These are phyloP conservation scores for Parauchenoglanis punctatus DNA, from an alignment of 2,797 vertebrate genomes.

Conservation along the genomic window DNA sequence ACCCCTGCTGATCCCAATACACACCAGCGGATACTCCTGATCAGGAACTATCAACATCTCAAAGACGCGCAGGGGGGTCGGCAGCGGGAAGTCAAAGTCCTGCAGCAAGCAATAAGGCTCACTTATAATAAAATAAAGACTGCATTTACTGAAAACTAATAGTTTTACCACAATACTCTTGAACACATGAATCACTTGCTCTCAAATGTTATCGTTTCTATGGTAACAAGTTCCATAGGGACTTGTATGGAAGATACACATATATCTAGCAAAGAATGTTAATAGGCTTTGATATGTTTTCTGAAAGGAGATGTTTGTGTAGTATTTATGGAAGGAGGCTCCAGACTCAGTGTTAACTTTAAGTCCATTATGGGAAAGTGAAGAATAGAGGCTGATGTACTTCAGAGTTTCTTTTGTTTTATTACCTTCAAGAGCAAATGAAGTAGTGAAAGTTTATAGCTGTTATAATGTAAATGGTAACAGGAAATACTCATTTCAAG, in stretches of 20 bases:
- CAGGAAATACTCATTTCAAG: not conserved
- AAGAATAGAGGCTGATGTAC: not conserved
- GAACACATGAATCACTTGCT: not conserved
- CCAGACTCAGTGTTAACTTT: not conserved
- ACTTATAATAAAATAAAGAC: not conserved
- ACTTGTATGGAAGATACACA: not conserved
- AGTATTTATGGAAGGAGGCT: not conserved
- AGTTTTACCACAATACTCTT: not conserved
- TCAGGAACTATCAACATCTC: conserved; percentile 80
- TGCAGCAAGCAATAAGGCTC: conserved; percentile 54
- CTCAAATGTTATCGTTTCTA: not conserved
- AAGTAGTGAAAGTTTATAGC: not conserved
- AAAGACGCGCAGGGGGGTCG: conserved; percentile 82
- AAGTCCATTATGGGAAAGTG: not conserved
- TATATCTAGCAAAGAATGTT: not conserved
- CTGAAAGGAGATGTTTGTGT: not conserved
- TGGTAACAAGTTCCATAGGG: not conserved
- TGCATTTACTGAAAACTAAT: not conserved
- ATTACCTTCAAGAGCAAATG: not conserved
- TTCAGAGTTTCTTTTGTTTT: not conserved
- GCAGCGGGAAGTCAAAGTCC: conserved; percentile 89
- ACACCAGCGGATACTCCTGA: conserved; percentile 85
- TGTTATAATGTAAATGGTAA: not conserved
- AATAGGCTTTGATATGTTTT: not conserved
- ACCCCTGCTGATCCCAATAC: conserved; percentile 77